Percentiles rank a stretch among this genome's conserved stretches.
Evolutionary conservation across 2,888 invertebrate species (phyloP).

Genomic region (Nezara viridula): DNA sequence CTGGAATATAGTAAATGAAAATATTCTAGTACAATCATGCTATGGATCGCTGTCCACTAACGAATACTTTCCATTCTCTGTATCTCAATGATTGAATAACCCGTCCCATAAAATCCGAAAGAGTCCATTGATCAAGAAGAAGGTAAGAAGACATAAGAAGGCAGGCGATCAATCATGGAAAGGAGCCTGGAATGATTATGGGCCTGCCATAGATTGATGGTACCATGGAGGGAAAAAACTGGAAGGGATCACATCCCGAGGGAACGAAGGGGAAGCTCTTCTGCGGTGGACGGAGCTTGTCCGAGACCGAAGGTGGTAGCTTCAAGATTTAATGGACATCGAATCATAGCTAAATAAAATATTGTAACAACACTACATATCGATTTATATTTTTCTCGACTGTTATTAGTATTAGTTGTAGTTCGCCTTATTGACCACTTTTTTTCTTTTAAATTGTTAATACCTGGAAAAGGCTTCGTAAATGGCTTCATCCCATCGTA

Average conservation of each 20-base stretch:
- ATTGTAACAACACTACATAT: too few relatives aligned
- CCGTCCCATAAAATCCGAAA: constrained; percentile 9
- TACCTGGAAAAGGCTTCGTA: too few relatives aligned
- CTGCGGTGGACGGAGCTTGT: neutral
- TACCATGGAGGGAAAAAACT: neutral
- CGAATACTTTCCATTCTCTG: neutral
- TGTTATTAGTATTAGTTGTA: too few relatives aligned
- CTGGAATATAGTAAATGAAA: neutral
- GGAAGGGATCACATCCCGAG: neutral
- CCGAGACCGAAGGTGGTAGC: too few relatives aligned
- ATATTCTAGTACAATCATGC: neutral
- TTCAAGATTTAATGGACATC: too few relatives aligned
- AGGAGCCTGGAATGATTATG: neutral
- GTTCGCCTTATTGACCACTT: too few relatives aligned
- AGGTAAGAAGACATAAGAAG: constrained; percentile 34
- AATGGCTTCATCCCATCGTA: too few relatives aligned
- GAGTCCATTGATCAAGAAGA: neutral
- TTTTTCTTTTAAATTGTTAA: too few relatives aligned
- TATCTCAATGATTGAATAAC: constrained; percentile 13
- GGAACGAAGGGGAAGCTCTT: neutral
- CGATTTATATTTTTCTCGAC: too few relatives aligned
- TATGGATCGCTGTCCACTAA: neutral
- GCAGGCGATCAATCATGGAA: neutral
- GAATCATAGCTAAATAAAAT: too few relatives aligned
- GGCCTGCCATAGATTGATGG: constrained; percentile 9